Percentiles rank a stretch among this genome's conserved stretches.
phyloP scores from a whole-genome alignment of 2,113 vertebrate species.

The Poeciliopsis retropinna region DNA sequence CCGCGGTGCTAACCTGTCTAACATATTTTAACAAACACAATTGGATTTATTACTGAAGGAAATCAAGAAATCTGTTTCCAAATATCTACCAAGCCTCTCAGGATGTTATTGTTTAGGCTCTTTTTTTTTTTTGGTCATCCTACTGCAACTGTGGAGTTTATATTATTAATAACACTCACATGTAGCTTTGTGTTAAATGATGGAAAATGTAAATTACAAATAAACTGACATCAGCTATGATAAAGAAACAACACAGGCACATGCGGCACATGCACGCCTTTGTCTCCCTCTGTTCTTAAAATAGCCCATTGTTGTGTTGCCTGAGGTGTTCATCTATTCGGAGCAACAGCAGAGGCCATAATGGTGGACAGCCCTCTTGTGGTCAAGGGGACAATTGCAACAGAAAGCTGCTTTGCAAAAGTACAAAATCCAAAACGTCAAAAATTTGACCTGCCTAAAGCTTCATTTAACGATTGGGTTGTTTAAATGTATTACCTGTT shows the following conservation, averaged over 20 bases:
- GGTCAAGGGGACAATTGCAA: conserved; percentile 53
- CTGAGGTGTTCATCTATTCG: conserved; percentile 1
- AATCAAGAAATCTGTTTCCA: neutral
- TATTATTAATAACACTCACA: too few relatives aligned
- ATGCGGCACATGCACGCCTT: neutral
- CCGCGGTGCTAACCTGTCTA: too few relatives aligned
- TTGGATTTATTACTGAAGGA: neutral
- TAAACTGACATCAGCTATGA: neutral
- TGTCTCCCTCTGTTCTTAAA: conserved; percentile 3
- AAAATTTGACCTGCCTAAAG: neutral
- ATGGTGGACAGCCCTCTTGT: conserved; percentile 63
- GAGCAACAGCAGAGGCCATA: conserved; percentile 10
- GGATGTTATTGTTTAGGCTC: neutral
- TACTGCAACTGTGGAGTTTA: neutral
- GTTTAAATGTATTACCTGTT: neutral
- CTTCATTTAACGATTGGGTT: neutral
- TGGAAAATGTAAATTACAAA: neutral
- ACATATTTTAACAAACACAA: neutral
- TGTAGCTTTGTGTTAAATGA: too few relatives aligned
- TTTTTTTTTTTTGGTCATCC: neutral
- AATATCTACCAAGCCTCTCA: neutral
- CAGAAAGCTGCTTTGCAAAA: neutral
- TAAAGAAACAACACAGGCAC: neutral
- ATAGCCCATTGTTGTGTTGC: conserved; percentile 6
- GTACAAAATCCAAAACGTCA: neutral